A percentile compares a stretch with the other conserved stretches of the same genome.
Conservation (phyloP, 2,113 vertebrate species). For the Myodes glareolus region DNA sequence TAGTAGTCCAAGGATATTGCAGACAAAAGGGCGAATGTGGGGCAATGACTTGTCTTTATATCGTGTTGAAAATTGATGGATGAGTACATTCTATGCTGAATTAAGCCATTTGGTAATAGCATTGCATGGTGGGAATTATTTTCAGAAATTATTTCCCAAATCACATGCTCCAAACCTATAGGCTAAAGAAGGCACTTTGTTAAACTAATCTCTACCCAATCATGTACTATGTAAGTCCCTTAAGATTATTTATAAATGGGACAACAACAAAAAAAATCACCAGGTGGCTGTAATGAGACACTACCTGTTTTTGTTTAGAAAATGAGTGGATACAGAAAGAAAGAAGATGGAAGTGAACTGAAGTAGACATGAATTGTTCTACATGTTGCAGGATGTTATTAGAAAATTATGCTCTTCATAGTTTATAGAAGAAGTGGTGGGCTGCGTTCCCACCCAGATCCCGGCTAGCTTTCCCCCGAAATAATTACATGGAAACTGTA, state of each 20-base stretch:
- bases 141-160: slow-evolving; percentile 45
- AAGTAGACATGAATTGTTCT: background rate
- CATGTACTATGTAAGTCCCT: background rate
- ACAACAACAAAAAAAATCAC: background rate
- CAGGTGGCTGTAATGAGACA: background rate
- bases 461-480: too few species aligned
- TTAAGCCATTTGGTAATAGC: background rate
- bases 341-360: background rate
- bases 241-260: slow-evolving; percentile 24
- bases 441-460: too few species aligned
- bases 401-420: background rate
- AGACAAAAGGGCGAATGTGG: too few species aligned
- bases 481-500: too few species aligned
- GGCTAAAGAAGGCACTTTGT: background rate
- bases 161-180: background rate
- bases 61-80: background rate
- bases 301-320: background rate
- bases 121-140: background rate
- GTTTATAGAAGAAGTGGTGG: too few species aligned
- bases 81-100: background rate
- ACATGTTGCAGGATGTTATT: background rate
- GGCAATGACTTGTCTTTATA: too few species aligned
- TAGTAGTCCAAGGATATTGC: too few species aligned
- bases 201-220: background rate
- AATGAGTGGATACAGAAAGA: background rate